These are phyloP conservation scores for Condylura cristata DNA, from an alignment of 2,113 vertebrate species.

Conservation along the genomic window DNA sequence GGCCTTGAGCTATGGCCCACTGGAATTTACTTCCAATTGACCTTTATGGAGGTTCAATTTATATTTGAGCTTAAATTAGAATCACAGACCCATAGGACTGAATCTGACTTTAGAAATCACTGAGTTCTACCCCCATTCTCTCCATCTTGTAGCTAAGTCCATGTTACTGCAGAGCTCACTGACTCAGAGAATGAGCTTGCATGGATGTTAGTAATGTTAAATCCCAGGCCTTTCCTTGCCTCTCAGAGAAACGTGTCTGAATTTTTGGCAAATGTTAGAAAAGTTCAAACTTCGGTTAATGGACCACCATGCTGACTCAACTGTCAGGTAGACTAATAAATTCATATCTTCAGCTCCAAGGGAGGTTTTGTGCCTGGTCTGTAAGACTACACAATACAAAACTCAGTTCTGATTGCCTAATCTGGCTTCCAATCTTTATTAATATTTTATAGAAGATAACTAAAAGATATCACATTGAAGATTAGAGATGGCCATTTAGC, in stretches of 20 bases:
- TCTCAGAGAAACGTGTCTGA: neutral
- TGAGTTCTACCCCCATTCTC: rapidly evolving
- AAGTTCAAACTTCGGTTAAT: neutral
- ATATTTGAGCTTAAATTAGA: neutral
- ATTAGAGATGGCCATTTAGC: neutral
- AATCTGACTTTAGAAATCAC: neutral
- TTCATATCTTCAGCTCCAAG: rapidly evolving
- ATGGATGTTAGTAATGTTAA: neutral
- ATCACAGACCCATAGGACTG: neutral
- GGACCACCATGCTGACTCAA: rapidly evolving
- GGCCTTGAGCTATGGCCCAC: neutral
- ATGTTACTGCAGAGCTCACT: neutral
- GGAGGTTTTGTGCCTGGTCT: neutral
- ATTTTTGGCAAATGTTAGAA: neutral
- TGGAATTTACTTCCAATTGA: neutral
- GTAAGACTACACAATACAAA: neutral
- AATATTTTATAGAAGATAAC: neutral
- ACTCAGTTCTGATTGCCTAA: neutral
- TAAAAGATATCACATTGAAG: neutral
- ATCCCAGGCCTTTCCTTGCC: neutral
- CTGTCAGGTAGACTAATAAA: neutral
- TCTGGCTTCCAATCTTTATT: neutral
- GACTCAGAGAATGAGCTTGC: neutral
- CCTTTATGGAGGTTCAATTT: neutral
- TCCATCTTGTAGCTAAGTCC: neutral